Conservation (phyloP, 2,888 invertebrate genomes). For the Hyposoter dolosus region DNA sequence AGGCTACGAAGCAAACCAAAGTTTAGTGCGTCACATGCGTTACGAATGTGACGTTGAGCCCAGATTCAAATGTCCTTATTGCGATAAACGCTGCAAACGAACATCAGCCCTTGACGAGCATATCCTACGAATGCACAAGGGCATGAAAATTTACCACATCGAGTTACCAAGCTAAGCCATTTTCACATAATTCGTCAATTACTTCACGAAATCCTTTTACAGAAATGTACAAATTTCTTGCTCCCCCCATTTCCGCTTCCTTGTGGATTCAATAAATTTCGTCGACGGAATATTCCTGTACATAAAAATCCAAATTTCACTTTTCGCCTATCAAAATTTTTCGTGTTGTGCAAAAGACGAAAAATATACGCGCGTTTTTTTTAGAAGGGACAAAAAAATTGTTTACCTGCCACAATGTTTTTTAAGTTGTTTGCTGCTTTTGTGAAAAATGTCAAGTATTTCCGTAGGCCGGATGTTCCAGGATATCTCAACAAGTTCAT, state of each 20-base stretch:
- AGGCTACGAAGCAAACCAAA: constrained; percentile 86
- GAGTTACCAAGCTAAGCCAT: constrained; percentile 67
- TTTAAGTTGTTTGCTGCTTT: background rate
- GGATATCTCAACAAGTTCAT: background rate
- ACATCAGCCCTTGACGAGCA: constrained; percentile 81
- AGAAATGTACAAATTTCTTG: background rate
- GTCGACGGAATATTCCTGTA: background rate
- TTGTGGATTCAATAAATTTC: background rate
- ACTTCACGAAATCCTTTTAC: background rate
- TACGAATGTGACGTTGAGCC: constrained; percentile 83
- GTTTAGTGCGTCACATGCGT: constrained; percentile 85
- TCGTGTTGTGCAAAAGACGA: background rate
- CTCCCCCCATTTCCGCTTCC: background rate
- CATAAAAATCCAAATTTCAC: background rate
- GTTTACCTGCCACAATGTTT: background rate
- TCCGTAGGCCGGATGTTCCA: background rate
- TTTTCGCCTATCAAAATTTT: background rate
- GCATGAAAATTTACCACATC: constrained; percentile 77
- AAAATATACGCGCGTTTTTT: background rate
- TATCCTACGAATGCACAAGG: constrained; percentile 79
- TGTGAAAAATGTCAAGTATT: background rate
- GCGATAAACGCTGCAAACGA: constrained; percentile 80
- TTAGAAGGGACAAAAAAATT: background rate
- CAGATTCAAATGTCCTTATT: constrained; percentile 82
- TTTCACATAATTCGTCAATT: background rate